Percentiles rank a stretch among this genome's conserved stretches.
These are phyloP conservation scores for Caenorhabditis imperialis DNA, from an alignment of 2,888 invertebrate species.

Conservation along the genomic window DNA sequence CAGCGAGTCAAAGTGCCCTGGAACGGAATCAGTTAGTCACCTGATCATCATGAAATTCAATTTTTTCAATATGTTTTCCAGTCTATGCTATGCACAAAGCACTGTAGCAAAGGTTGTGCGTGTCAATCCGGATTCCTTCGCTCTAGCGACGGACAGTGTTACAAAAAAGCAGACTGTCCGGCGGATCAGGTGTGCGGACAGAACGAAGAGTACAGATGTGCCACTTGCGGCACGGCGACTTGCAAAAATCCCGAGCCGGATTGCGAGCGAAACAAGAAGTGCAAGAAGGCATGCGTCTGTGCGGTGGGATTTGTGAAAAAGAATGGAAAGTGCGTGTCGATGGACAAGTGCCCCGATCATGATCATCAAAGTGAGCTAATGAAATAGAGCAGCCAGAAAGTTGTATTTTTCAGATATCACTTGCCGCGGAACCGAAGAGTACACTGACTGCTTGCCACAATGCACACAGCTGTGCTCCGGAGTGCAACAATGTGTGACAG, in stretches of 20 bases:
- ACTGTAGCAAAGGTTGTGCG: conserved; percentile 27
- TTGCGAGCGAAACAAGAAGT: conserved; percentile 19
- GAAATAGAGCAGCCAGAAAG: background rate
- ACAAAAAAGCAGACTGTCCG: conserved; percentile 30
- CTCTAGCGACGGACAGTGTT: conserved; percentile 42
- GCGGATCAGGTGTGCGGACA: conserved; percentile 20
- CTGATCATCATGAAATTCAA: background rate
- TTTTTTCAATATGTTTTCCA: background rate
- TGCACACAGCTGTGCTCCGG: conserved; percentile 32
- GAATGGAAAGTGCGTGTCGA: conserved; percentile 42
- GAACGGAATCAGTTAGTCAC: conserved; percentile 19
- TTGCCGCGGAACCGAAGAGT: conserved; percentile 29
- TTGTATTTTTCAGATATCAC: conserved; percentile 29
- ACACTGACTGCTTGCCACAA: conserved; percentile 39
- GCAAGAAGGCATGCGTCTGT: conserved; percentile 25
- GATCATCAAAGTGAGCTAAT: conserved; percentile 12
- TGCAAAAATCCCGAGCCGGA: conserved; percentile 31
- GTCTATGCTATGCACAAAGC: conserved; percentile 37
- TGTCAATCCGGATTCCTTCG: conserved; percentile 24
- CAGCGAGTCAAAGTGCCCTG: conserved; percentile 29
- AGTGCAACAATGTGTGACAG: conserved; percentile 15
- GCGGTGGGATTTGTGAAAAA: conserved; percentile 32
- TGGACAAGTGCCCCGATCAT: conserved; percentile 31
- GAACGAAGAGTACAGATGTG: conserved; percentile 39
- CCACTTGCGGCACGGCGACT: conserved; percentile 28